Base-by-base conservation (phyloP, 2,113 vertebrate species). In the Seriola dumerili region DNA sequence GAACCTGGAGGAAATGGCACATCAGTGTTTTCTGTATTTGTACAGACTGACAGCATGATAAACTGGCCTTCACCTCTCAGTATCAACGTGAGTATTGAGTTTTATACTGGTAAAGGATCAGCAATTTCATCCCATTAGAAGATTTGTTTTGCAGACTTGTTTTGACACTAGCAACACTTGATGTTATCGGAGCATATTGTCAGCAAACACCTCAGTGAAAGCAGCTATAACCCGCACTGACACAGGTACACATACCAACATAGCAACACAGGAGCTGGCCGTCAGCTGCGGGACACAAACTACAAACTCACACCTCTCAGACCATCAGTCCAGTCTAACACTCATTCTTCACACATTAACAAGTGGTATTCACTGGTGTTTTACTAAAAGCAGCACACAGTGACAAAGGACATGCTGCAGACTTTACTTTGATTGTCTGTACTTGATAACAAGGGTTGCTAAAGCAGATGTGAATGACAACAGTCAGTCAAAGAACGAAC, bases 321-420 rank as follows among this genome's bases (percentile, higher is more conserved):
- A 34, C 16, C 23, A 50, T 50, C 16, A 19, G 17, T 50, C 48
- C n/a, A 8, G 55, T 25, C 40, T 21, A 6, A 21, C 66, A 40
- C 65, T 48, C 65, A 21, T 11, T 54, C 52, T 10, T 63, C 72
- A 50, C 73, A 58, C 66, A 40, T 38, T 25, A 58, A 48, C 65
- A 63, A 46, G 34, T 52, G 64, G 19, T 34, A 21, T 50, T 50
- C 17, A 8, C 16, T 50, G 48, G 16, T 50, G 48, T 19, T 17
- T 3, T n/a, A 54, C 48, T 52, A 21, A 21, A n/a, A n/a, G 52
- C 21, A 54, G 52, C 52, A 54, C 52, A 54, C 21, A 8, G 16
- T 48, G 52, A 48, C 19, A 21, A 9, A 8, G 7, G 50, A n/a
- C 50, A 3, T 17, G 50, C 50, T 8, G 17, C 50, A 52, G 50